Evolutionary conservation across 1,140 invertebrate genomes (phyloP).

Genomic region (Himalopsyche phryganea): DNA sequence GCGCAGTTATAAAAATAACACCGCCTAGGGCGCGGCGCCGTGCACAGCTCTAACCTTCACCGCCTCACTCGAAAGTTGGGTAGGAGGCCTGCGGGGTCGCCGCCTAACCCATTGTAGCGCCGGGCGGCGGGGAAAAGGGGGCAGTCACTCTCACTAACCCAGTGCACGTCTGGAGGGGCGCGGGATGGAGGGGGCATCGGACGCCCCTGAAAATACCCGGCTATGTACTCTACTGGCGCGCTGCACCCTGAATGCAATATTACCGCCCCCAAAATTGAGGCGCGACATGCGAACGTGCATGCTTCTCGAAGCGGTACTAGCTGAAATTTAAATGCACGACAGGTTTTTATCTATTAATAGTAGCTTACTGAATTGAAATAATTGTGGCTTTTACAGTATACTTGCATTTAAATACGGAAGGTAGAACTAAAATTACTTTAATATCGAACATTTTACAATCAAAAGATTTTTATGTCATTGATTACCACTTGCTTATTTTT

Average conservation of each 20-base stretch:
- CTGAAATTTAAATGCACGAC: too few relatives aligned
- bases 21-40: conserved; percentile 6
- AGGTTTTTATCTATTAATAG: too few relatives aligned
- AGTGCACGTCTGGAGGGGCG: conserved; percentile 20
- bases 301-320: background rate
- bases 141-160: conserved; percentile 35
- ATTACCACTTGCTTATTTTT: too few relatives aligned
- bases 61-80: conserved; percentile 12
- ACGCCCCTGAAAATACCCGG: background rate
- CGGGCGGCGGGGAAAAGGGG: background rate
- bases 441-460: too few relatives aligned
- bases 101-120: background rate
- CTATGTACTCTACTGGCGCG: background rate
- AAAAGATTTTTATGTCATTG: too few relatives aligned
- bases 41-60: conserved; percentile 33
- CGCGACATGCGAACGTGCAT: background rate
- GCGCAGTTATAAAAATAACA: background rate
- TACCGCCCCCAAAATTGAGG: background rate
- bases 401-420: too few relatives aligned
- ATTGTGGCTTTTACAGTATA: too few relatives aligned
- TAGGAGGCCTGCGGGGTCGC: background rate
- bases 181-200: background rate
- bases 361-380: too few relatives aligned
- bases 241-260: background rate
- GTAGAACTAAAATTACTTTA: too few relatives aligned